Evolutionary conservation across 2,888 invertebrate genomes (phyloP).

Genomic region (Dioctria linearis): DNA sequence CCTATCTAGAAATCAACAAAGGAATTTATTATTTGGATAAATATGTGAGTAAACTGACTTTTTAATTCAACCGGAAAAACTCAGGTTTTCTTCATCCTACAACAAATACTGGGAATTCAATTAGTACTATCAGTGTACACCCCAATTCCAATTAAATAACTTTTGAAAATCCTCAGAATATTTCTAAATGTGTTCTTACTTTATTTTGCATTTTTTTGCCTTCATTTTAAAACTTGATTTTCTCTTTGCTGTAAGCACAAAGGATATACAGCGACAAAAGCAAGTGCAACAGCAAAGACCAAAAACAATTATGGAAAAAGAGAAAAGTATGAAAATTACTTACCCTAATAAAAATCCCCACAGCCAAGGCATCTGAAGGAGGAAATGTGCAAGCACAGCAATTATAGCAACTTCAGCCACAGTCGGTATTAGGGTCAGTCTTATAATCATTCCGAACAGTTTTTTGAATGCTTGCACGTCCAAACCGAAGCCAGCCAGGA

Average conservation of each 20-base stretch:
- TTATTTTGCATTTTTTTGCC: constrained; percentile 27
- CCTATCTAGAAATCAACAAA: too few relatives aligned
- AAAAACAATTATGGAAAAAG: constrained; percentile 26
- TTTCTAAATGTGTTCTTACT: not conserved
- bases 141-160: constrained; percentile 20
- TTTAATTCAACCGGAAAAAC: too few relatives aligned
- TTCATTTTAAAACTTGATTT: not conserved
- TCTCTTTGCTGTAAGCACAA: not conserved
- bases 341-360: constrained; percentile 75
- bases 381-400: constrained; percentile 72
- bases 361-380: constrained; percentile 76
- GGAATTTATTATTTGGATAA: too few relatives aligned
- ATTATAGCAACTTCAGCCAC: constrained; percentile 74
- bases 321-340: constrained; percentile 62
- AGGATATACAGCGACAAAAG: not conserved
- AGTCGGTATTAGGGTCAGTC: constrained; percentile 76
- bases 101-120: not conserved
- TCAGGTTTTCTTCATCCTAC: too few relatives aligned
- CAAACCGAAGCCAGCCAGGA: constrained; percentile 77
- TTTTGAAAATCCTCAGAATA: not conserved
- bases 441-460: constrained; percentile 73
- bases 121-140: not conserved
- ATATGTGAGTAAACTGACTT: too few relatives aligned
- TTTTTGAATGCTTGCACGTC: constrained; percentile 75
- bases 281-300: not conserved